Evolutionary conservation across 2,113 vertebrate genomes (phyloP).

Genomic region (Calypte anna): DNA sequence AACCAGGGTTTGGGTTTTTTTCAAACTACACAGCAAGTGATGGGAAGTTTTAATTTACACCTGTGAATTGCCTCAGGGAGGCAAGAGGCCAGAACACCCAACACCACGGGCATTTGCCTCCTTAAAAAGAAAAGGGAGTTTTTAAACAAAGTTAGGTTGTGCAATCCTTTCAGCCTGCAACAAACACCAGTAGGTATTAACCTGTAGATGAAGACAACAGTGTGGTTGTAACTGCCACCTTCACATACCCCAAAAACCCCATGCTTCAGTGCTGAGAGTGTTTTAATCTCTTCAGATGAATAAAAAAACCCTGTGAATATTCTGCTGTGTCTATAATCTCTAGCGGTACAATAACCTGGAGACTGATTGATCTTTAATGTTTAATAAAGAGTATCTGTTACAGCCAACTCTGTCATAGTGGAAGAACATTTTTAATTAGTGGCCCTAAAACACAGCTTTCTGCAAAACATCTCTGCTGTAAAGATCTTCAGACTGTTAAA

Average conservation of each 20-base stretch:
- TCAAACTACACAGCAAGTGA: background rate
- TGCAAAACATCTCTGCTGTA: conserved; percentile 3
- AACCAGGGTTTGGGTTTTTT: background rate
- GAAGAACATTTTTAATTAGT: conserved; percentile 56
- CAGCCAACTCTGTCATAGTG: conserved; percentile 9
- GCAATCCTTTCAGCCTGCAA: background rate
- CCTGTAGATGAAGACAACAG: background rate
- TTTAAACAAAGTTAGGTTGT: conserved; percentile 3
- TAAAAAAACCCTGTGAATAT: background rate
- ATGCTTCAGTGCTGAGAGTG: background rate
- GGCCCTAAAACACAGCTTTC: conserved; percentile 34
- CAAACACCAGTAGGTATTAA: background rate
- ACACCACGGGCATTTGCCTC: background rate
- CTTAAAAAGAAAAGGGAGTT: background rate
- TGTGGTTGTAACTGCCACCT: background rate
- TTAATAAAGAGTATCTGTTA: conserved; percentile 14
- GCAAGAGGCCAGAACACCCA: background rate
- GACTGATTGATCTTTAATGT: conserved; percentile 31
- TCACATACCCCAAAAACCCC: background rate
- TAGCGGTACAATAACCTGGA: conserved; percentile 38
- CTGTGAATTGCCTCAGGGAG: background rate
- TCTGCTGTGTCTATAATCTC: conserved; percentile 13
- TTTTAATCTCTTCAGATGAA: background rate
- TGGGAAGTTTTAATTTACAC: background rate
- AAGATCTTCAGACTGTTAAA: conserved; percentile 1